Base-by-base conservation (phyloP, 2,113 vertebrate genomes). In the Callospermophilus lateralis region DNA sequence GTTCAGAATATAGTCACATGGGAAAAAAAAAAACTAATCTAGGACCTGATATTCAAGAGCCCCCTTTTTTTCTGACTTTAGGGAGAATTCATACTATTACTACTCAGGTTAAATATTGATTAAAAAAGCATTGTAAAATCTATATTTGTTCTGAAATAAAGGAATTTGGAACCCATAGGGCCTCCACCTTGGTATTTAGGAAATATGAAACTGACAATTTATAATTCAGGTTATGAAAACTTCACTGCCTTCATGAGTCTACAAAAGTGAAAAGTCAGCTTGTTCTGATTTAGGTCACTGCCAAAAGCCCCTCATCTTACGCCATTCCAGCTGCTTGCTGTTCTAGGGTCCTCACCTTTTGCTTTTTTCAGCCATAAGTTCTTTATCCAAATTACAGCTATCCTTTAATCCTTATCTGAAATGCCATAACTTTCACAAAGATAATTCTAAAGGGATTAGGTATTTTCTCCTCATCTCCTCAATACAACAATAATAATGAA, bases 101-200 rank as follows among this genome's bases (percentile, higher is more conserved):
- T 37, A 20, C 19, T 67, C 32, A 77, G 51, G n/a, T 51, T 58
- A 76, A 96, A 86, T 70, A 80, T 19, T 83, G 28, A 89, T 42
- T 86, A 8, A 28, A 9, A n/a, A 76, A 10, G 45, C 17, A 63
- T 51, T 92, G 12, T 70, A 45, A 83, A 80, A 2, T 37, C 34
- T 42, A 12, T 45, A 4, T 63, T 79, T 39, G 7, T 65, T 85
- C 34, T 68, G 22, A 89, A 84, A 89, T 83, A 78, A 93, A 81
- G 11, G 12, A 8, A 3, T 19, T 81, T 74, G 30, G 1, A 0
- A 7, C 8, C 39, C 65, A 90, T 4, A 70, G 22, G 63, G 9
- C 0, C 2, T 83, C 8, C 28, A 42, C 22, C 16, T 76, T 78
- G 20, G 5, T n/a, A 28, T 61, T 93, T 22, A 79, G 42, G 8